Evolutionary conservation across 2,797 vertebrate genomes (phyloP).

Genomic region (Basileuterus tristriatus): DNA sequence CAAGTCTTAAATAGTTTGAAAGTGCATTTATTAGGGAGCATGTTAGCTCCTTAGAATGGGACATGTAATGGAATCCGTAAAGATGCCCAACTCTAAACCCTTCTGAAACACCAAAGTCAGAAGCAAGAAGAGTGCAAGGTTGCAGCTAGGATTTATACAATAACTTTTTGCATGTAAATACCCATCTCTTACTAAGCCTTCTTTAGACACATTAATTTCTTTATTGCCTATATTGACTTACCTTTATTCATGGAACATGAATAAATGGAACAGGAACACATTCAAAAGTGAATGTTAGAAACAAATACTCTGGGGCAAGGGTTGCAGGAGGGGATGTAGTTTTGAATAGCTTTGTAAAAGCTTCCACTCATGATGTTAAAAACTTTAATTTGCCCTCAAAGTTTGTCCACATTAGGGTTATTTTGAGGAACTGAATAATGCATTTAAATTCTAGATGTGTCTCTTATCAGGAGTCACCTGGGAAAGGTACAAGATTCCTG

Average conservation of each 20-base stretch:
- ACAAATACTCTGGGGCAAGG: not conserved
- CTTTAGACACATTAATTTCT: not conserved
- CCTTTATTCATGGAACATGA: not conserved
- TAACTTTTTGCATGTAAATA: not conserved
- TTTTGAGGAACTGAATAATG: not conserved
- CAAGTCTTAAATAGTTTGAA: not conserved
- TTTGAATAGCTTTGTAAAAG: not conserved
- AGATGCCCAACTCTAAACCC: not conserved
- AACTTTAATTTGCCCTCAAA: not conserved
- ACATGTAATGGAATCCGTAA: accelerated
- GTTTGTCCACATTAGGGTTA: not conserved
- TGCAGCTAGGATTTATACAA: not conserved
- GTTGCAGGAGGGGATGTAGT: not conserved
- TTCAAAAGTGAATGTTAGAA: not conserved
- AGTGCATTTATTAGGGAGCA: not conserved
- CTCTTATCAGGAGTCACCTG: not conserved
- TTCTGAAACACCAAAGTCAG: not conserved
- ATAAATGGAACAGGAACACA: not conserved
- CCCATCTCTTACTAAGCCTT: not conserved
- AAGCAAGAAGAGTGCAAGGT: not conserved
- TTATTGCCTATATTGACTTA: not conserved
- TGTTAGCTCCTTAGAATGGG: not conserved
- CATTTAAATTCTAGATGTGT: not conserved
- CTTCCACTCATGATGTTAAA: not conserved
- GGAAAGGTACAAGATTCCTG: not conserved